A percentile compares a stretch with the other conserved stretches of the same genome.
Evolutionary conservation across 2,113 vertebrate species (phyloP).

Genomic region (Alces alces): DNA sequence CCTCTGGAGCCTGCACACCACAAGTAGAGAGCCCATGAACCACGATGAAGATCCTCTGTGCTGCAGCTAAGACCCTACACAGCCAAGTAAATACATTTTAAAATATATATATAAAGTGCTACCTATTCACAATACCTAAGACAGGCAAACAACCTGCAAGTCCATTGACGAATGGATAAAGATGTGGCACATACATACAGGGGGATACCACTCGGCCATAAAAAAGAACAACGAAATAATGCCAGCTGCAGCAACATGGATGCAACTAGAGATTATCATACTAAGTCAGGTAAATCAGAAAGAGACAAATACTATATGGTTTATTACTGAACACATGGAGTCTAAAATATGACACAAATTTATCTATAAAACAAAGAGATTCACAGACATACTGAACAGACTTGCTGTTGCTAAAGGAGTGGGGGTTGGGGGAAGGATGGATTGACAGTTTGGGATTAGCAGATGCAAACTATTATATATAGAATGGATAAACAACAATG

Average conservation of each 20-base stretch:
- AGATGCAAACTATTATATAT: not conserved
- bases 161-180: not conserved
- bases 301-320: not conserved
- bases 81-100: not conserved
- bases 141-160: not conserved
- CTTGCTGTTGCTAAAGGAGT: not conserved
- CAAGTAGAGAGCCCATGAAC: not conserved
- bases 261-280: not conserved
- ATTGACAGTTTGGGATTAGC: not conserved
- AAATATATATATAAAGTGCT: not conserved
- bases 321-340: not conserved
- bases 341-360: not conserved
- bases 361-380: not conserved
- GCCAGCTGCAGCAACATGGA: not conserved
- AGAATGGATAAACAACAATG: not conserved
- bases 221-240: not conserved
- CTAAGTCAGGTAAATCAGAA: not conserved
- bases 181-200: not conserved
- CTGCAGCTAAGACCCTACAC: not conserved
- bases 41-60: not conserved
- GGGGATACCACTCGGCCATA: not conserved
- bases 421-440: not conserved
- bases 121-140: not conserved
- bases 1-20: not conserved
- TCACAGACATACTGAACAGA: not conserved